Percentiles rank a stretch among this genome's conserved stretches.
Conservation (phyloP, 2,888 invertebrate genomes). For the Neoscelio sp. region DNA sequence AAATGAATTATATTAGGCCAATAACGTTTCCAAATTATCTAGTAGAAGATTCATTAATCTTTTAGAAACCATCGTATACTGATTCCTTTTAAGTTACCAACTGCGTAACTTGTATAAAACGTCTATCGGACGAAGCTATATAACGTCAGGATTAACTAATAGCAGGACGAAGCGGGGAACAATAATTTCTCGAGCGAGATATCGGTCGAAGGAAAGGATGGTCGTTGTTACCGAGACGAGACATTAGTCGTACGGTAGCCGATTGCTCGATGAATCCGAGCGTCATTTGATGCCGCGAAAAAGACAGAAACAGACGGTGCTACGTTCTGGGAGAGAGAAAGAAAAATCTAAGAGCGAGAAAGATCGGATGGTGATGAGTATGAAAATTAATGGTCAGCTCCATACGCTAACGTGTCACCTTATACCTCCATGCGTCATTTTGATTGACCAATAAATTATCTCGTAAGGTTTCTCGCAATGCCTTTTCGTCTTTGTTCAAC, state of each 20-base stretch:
- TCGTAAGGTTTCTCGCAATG: conserved; percentile 70
- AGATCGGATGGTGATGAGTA: conserved; percentile 79
- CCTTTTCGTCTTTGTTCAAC: conserved; percentile 39
- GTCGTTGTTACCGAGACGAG: conserved; percentile 67
- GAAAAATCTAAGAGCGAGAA: conserved; percentile 58
- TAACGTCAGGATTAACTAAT: conserved; percentile 40
- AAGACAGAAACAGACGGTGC: conserved; percentile 54
- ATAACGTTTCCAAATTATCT: too few species aligned
- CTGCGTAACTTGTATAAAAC: conserved; percentile 6
- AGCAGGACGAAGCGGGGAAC: conserved; percentile 70
- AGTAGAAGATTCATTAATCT: too few species aligned
- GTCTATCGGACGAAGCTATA: conserved; percentile 7
- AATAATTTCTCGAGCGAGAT: conserved; percentile 73
- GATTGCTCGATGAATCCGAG: conserved; percentile 66
- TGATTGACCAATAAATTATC: conserved; percentile 83
- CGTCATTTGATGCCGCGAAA: conserved; percentile 58
- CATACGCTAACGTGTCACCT: conserved; percentile 82
- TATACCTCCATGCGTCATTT: conserved; percentile 82
- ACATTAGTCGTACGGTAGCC: conserved; percentile 70
- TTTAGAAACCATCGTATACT: too few species aligned
- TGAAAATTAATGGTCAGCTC: conserved; percentile 81
- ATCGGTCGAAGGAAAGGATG: conserved; percentile 73
- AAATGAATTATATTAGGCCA: too few species aligned
- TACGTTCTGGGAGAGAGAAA: conserved; percentile 46
- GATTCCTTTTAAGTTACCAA: too few species aligned